phyloP scores from a whole-genome alignment of 2,797 vertebrate genomes.

The Chrysolophus pictus region DNA sequence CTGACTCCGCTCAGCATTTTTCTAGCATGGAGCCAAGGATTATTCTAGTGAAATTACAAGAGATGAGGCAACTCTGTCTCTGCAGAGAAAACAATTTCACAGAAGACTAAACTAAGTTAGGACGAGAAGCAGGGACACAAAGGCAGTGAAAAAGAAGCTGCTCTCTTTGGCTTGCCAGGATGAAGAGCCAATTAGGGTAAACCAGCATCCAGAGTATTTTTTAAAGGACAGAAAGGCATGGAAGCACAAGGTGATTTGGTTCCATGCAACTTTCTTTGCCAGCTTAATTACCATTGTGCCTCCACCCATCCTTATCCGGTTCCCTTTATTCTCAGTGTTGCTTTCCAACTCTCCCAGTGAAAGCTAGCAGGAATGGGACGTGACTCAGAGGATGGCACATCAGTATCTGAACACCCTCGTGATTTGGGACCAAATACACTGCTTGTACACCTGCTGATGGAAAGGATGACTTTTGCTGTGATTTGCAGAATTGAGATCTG shows the following conservation, averaged over 20 bases:
- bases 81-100: constrained; percentile 75
- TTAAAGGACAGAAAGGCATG: not conserved
- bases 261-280: not conserved
- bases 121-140: constrained; percentile 24
- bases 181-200: constrained; percentile 37
- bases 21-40: constrained; percentile 44
- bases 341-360: not conserved
- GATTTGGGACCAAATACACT: not conserved
- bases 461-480: not conserved
- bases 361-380: not conserved
- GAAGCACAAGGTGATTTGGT: not conserved
- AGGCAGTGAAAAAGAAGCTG: constrained; percentile 36
- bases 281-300: not conserved
- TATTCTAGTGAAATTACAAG: constrained; percentile 60
- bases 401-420: not conserved
- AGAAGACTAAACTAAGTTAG: constrained; percentile 58
- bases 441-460: not conserved
- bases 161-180: constrained; percentile 2
- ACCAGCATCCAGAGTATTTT: not conserved
- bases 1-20: not conserved
- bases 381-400: not conserved
- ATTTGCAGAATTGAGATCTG: not conserved
- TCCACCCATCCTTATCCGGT: not conserved
- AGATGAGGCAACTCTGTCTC: not conserved
- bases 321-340: not conserved